Evolutionary conservation across 2,888 invertebrate genomes (phyloP).

Genomic region (Icerya purchasi): DNA sequence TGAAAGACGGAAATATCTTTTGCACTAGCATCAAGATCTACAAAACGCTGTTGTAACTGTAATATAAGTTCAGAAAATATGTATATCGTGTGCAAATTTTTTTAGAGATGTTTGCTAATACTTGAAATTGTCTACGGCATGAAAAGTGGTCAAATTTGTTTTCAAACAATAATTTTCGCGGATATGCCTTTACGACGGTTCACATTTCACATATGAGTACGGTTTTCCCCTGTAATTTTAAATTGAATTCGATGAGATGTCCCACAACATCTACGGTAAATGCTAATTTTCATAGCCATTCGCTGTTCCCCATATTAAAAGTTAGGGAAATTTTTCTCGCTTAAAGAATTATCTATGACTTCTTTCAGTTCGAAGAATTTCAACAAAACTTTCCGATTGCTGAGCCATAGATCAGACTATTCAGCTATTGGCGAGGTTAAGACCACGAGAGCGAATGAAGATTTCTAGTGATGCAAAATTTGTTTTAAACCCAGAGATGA

Average conservation of each 20-base stretch:
- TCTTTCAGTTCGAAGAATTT: not conserved
- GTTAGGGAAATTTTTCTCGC: not conserved
- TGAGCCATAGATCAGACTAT: not conserved
- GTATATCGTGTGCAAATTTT: no score
- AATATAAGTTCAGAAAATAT: not conserved
- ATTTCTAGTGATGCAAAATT: not conserved
- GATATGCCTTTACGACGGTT: not conserved
- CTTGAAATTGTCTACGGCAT: not conserved
- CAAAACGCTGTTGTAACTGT: not conserved
- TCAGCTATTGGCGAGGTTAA: not conserved
- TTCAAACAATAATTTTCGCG: not conserved
- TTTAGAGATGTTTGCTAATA: not conserved
- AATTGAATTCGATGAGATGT: not conserved
- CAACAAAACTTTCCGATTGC: not conserved
- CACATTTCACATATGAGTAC: not conserved
- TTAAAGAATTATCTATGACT: not conserved
- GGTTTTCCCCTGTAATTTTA: not conserved
- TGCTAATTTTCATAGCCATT: no score
- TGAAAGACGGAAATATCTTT: not conserved
- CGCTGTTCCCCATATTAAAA: not conserved
- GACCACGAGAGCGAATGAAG: not conserved
- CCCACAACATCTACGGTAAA: no score
- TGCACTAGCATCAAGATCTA: not conserved
- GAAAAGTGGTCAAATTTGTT: not conserved
- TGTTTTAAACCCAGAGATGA: not conserved